A percentile compares a stretch with the other conserved stretches of the same genome.
Conservation (phyloP, 2,888 invertebrate genomes). For the Hesperia comma region DNA sequence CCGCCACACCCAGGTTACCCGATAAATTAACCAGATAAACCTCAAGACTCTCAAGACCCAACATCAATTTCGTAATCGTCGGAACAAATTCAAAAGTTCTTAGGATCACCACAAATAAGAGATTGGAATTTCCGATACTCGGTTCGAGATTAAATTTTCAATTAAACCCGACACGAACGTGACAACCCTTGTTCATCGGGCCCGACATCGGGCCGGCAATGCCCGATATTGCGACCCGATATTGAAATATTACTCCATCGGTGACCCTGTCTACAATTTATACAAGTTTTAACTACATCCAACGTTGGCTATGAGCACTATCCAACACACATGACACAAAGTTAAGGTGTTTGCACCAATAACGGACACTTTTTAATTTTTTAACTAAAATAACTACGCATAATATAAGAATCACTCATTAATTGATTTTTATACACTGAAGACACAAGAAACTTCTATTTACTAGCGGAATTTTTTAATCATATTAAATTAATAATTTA, state of each 20-base stretch:
- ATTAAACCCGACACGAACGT: slow-evolving; percentile 1
- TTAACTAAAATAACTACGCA: too few relatives aligned
- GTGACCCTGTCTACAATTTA: background rate
- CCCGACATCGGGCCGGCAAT: background rate
- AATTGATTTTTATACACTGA: too few relatives aligned
- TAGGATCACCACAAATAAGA: background rate
- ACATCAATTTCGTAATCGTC: background rate
- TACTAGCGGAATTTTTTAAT: too few relatives aligned
- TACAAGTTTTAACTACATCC: background rate
- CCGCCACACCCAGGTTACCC: too few relatives aligned
- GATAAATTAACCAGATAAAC: too few relatives aligned
- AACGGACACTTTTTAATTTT: background rate
- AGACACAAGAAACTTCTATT: too few relatives aligned
- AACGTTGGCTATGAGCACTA: background rate
- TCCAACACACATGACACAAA: background rate
- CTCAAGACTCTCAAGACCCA: too few relatives aligned
- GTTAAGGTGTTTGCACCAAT: background rate
- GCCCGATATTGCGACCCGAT: background rate
- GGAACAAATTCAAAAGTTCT: background rate
- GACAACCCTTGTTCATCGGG: slow-evolving; percentile 6
- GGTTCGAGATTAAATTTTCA: slow-evolving; percentile 12
- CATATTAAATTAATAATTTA: too few relatives aligned
- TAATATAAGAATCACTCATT: too few relatives aligned
- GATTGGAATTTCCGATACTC: slow-evolving; percentile 2
- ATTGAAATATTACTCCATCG: slow-evolving; percentile 1